Conservation (phyloP, 2,113 vertebrate species). For the Bambusicola thoracicus region DNA sequence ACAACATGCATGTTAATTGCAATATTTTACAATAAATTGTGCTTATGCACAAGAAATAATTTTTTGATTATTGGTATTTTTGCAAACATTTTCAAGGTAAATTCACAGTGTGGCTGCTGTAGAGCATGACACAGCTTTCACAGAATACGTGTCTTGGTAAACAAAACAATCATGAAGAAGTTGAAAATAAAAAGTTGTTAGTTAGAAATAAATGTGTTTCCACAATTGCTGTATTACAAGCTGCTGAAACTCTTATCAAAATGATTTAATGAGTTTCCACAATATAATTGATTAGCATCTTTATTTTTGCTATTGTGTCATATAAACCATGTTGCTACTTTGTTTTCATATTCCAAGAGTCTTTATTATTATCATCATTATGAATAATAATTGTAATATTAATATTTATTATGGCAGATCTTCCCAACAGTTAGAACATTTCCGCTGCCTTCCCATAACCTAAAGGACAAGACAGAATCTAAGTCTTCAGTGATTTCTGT, state of each 20-base stretch:
- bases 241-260: not conserved
- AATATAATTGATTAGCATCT: not conserved
- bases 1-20: not conserved
- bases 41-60: not conserved
- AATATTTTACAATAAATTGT: not conserved
- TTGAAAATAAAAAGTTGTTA: not conserved
- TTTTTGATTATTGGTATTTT: not conserved
- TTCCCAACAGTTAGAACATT: not conserved
- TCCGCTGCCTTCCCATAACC: not conserved
- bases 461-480: not conserved
- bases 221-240: not conserved
- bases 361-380: not conserved
- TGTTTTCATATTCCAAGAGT: not conserved
- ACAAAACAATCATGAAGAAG: not conserved
- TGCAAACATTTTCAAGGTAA: not conserved
- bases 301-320: not conserved
- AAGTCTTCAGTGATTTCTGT: not conserved
- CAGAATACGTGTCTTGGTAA: not conserved
- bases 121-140: not conserved
- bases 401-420: accelerated
- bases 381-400: too few relatives aligned
- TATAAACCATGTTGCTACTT: not conserved
- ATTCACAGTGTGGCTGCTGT: not conserved
- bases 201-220: not conserved
- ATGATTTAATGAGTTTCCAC: not conserved